Percentiles rank a stretch among this genome's conserved stretches.
phyloP scores from a whole-genome alignment of 2,113 vertebrate species.

The Cyprinus carpio region DNA sequence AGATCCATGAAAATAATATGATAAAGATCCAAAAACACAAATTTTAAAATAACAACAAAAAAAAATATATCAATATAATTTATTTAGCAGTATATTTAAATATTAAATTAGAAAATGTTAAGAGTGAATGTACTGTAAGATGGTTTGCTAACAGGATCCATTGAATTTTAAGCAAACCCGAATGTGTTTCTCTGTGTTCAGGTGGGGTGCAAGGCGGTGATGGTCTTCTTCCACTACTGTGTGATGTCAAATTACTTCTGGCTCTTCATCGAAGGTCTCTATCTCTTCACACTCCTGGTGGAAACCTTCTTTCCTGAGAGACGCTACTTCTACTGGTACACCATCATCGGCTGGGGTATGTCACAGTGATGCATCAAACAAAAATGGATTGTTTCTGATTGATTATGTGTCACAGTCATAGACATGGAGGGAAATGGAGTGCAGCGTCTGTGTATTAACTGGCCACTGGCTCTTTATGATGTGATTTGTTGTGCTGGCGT shows the following conservation, averaged over 20 bases:
- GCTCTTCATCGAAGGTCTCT: slow-evolving; percentile 97
- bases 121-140: neutral
- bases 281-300: slow-evolving; percentile 95
- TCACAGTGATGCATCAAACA: neutral
- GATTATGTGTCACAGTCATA: slow-evolving; percentile 23
- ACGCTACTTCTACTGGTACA: slow-evolving; percentile 96
- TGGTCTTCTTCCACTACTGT: slow-evolving; percentile 99
- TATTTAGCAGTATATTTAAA: no score
- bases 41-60: no score
- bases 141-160: neutral
- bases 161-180: neutral
- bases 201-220: slow-evolving; percentile 93
- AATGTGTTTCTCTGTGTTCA: slow-evolving; percentile 58
- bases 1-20: no score
- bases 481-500: slow-evolving; percentile 12
- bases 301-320: slow-evolving; percentile 98
- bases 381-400: neutral
- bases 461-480: slow-evolving; percentile 9
- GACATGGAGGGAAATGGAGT: neutral
- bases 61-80: no score
- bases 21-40: no score
- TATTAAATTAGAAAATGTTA: no score
- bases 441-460: neutral
- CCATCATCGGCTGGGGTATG: slow-evolving; percentile 79
- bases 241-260: slow-evolving; percentile 99